phyloP scores from a whole-genome alignment of 2,797 vertebrate genomes.

The Staurois parvus region DNA sequence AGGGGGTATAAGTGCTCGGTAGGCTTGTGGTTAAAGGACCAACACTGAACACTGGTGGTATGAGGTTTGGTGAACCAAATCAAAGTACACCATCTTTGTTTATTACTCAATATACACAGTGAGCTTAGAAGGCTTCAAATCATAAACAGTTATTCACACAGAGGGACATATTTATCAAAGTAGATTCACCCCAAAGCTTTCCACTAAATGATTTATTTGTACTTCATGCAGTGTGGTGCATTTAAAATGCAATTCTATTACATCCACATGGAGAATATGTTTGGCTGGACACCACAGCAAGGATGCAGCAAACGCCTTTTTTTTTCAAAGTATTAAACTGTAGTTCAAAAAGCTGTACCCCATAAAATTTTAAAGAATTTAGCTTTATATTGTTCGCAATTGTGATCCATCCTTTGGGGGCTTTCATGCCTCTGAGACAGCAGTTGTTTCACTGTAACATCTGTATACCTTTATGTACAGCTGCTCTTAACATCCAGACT shows the following conservation, averaged over 20 bases:
- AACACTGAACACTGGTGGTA: too few relatives aligned
- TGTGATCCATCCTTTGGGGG: background rate
- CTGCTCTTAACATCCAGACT: background rate
- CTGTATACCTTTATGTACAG: conserved; percentile 1
- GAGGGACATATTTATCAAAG: background rate
- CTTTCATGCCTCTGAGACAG: background rate
- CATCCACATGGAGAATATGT: background rate
- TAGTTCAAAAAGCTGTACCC: background rate
- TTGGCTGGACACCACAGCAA: too few relatives aligned
- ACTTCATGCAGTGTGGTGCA: background rate
- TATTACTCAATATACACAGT: background rate
- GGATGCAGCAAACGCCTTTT: too few relatives aligned
- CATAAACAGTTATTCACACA: background rate
- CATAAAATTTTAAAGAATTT: background rate
- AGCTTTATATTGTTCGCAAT: background rate
- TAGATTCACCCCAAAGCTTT: background rate
- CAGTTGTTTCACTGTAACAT: background rate
- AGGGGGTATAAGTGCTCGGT: too few relatives aligned
- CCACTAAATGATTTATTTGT: background rate
- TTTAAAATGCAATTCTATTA: background rate
- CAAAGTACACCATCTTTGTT: background rate
- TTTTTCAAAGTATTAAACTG: background rate
- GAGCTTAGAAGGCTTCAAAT: background rate
- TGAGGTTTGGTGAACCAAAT: background rate
- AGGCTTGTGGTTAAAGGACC: too few relatives aligned